Conservation (phyloP, 2,888 invertebrate species). For the Limnephilus marmoratus region DNA sequence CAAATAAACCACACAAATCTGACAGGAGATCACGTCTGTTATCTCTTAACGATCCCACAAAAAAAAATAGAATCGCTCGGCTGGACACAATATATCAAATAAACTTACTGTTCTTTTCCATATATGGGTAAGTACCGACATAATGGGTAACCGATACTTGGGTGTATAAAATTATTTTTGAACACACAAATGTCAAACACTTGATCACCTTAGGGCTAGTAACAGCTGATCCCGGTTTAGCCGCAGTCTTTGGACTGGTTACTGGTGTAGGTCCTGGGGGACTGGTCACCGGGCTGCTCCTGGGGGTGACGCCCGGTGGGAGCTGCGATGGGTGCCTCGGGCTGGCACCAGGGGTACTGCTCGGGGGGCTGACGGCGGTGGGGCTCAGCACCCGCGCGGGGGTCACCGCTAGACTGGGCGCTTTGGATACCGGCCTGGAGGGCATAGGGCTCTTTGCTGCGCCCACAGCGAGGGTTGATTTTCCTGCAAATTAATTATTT, state of each 20-base stretch:
- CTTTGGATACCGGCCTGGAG: constrained; percentile 60
- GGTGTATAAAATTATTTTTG: neutral
- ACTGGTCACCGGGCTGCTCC: constrained; percentile 57
- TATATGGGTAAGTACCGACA: no score
- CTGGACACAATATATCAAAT: no score
- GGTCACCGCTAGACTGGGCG: constrained; percentile 41
- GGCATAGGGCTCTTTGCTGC: constrained; percentile 57
- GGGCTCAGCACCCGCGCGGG: constrained; percentile 45
- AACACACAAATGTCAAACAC: neutral
- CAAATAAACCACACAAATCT: no score
- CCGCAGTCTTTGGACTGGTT: constrained; percentile 25
- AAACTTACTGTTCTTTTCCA: no score
- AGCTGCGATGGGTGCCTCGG: constrained; percentile 40
- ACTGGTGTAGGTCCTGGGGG: neutral
- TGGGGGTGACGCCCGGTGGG: constrained; percentile 50
- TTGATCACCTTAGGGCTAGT: constrained; percentile 42
- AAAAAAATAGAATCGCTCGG: no score
- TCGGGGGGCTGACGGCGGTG: neutral
- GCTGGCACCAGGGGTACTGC: neutral
- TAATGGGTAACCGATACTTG: no score
- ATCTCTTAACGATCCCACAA: no score
- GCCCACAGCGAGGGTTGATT: constrained; percentile 53
- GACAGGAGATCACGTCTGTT: no score
- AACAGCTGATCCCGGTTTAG: constrained; percentile 25
- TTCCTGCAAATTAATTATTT: constrained; percentile 37